phyloP scores from a whole-genome alignment of 2,888 invertebrate species.

The Chalcosyrphus nemorum region DNA sequence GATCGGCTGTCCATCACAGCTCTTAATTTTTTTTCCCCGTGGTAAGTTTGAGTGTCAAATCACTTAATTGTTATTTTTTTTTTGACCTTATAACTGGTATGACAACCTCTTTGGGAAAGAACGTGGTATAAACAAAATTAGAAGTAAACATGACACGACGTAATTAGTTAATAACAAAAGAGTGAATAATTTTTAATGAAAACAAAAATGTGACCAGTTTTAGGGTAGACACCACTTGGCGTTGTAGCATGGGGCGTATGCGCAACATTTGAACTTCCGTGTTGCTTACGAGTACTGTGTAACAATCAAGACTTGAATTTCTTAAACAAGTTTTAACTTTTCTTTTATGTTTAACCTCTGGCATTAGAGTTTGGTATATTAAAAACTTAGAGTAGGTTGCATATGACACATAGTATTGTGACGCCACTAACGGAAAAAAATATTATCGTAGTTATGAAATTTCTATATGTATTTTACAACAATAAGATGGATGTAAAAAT shows the following conservation, averaged over 20 bases:
- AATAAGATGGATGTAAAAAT: no score
- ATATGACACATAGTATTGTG: neutral
- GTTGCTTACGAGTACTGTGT: conserved; percentile 13
- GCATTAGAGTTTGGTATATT: neutral
- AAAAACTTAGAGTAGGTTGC: neutral
- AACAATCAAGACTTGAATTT: neutral
- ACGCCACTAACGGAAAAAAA: no score
- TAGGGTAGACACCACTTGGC: conserved; percentile 1
- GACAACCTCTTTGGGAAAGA: conserved; percentile 26
- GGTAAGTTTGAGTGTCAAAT: conserved; percentile 41
- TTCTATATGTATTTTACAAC: no score
- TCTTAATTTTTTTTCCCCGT: conserved; percentile 1
- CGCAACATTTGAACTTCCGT: conserved; percentile 43
- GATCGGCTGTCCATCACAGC: conserved; percentile 1
- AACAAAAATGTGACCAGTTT: conserved; percentile 44
- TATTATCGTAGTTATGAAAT: no score
- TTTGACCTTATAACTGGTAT: conserved; percentile 22
- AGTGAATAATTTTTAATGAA: conserved; percentile 16
- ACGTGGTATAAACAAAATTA: neutral
- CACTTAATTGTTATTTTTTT: conserved; percentile 13
- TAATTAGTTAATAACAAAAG: conserved; percentile 19
- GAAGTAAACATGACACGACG: conserved; percentile 22
- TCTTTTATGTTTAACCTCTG: conserved; percentile 24
- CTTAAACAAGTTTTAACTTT: conserved; percentile 34
- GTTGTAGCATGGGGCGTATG: conserved; percentile 44